These are phyloP conservation scores for Mus spicilegus DNA, from an alignment of 2,113 vertebrate genomes.

Conservation along the genomic window DNA sequence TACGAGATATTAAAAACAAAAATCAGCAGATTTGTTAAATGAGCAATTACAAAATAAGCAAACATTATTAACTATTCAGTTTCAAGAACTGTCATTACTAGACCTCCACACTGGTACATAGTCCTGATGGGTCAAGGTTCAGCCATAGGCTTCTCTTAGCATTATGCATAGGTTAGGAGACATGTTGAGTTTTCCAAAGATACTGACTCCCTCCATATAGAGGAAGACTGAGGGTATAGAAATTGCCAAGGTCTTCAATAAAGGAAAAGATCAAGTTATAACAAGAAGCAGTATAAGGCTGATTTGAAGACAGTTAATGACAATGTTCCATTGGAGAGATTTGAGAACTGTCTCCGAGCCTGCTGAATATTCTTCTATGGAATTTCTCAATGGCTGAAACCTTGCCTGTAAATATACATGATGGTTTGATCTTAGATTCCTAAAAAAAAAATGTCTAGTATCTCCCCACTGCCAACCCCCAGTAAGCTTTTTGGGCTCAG, in stretches of 20 bases:
- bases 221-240: neutral
- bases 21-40: neutral
- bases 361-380: neutral
- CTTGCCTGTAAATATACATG: neutral
- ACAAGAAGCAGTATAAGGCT: neutral
- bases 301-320: slow-evolving; percentile 11
- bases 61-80: neutral
- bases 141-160: neutral
- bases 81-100: neutral
- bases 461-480: neutral
- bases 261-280: neutral
- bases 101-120: neutral
- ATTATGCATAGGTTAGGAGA: neutral
- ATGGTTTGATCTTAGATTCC: slow-evolving; percentile 3
- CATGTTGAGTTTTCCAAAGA: neutral
- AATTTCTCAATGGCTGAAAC: slow-evolving; percentile 37
- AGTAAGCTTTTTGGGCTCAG: neutral
- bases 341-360: neutral
- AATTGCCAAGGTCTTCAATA: neutral
- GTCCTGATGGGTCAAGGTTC: neutral
- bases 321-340: neutral
- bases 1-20: neutral
- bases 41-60: neutral
- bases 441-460: slow-evolving; percentile 17
- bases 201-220: neutral